Evolutionary conservation across 2,888 invertebrate species (phyloP).

Genomic region (Epinotia nisella): DNA sequence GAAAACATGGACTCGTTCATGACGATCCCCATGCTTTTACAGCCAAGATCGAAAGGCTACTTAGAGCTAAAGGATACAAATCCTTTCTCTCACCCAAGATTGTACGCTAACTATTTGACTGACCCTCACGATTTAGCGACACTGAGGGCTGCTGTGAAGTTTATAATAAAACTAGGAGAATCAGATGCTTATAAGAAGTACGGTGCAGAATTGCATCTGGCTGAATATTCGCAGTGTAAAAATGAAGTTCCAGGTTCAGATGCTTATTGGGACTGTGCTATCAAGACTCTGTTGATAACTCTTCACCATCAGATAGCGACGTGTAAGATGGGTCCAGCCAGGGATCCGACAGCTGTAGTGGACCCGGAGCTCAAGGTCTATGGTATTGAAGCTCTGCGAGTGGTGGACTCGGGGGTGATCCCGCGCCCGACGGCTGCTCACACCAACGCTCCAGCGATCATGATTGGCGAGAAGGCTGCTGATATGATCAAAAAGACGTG

Average conservation of each 20-base stretch:
- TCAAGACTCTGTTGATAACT: conserved; percentile 82
- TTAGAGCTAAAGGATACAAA: conserved; percentile 89
- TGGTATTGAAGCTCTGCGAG: conserved; percentile 86
- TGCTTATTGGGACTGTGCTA: conserved; percentile 89
- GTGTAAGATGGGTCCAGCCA: conserved; percentile 88
- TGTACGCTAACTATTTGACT: conserved; percentile 92
- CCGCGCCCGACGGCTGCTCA: conserved; percentile 87
- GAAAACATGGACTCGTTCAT: conserved; percentile 85
- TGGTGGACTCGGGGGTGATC: conserved; percentile 89
- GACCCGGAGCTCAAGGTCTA: conserved; percentile 86
- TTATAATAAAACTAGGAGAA: conserved; percentile 83
- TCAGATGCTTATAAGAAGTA: conserved; percentile 86
- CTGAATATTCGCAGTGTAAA: conserved; percentile 83
- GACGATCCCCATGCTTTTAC: conserved; percentile 88
- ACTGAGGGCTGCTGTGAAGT: conserved; percentile 85
- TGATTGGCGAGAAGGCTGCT: conserved; percentile 90
- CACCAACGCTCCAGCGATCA: conserved; percentile 87
- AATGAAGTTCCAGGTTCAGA: conserved; percentile 81
- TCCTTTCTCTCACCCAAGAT: conserved; percentile 89
- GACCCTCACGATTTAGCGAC: conserved; percentile 87
- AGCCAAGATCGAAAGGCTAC: conserved; percentile 90
- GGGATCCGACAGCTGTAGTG: conserved; percentile 87
- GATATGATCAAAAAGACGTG: conserved; percentile 87
- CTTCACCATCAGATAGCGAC: conserved; percentile 87
- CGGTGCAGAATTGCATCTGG: conserved; percentile 80